A percentile compares a stretch with the other conserved stretches of the same genome.
Conservation (phyloP, 2,888 invertebrate genomes). For the Thyatira batis region DNA sequence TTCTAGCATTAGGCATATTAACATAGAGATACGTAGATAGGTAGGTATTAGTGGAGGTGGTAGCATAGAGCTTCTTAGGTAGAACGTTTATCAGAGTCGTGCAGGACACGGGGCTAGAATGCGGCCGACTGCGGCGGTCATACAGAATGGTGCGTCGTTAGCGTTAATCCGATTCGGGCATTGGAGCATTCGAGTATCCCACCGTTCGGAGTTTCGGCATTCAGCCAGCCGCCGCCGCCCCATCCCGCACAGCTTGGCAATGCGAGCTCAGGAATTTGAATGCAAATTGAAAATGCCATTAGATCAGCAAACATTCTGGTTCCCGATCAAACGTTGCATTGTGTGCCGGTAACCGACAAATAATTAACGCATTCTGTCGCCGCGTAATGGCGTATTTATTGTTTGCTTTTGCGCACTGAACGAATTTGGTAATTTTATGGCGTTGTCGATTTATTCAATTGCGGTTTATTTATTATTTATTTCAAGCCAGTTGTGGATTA, state of each 20-base stretch:
- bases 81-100: conserved; percentile 52
- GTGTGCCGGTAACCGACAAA: conserved; percentile 47
- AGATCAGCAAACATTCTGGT: conserved; percentile 73
- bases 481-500: not conserved
- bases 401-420: conserved; percentile 11
- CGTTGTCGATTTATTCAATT: too few relatives aligned
- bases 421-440: not conserved
- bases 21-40: conserved; percentile 5
- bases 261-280: conserved; percentile 69
- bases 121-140: conserved; percentile 44
- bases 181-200: conserved; percentile 57
- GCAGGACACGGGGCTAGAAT: conserved; percentile 43
- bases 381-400: conserved; percentile 20
- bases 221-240: conserved; percentile 33
- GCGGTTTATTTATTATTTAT: too few relatives aligned
- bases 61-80: conserved; percentile 10
- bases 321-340: conserved; percentile 60
- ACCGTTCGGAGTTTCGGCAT: conserved; percentile 50
- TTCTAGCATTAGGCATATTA: not conserved
- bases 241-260: conserved; percentile 45
- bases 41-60: conserved; percentile 19
- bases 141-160: conserved; percentile 76
- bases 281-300: conserved; percentile 79
- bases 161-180: conserved; percentile 75
- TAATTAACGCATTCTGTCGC: conserved; percentile 39